phyloP scores from a whole-genome alignment of 2,113 vertebrate species.

The Sialia sialis region DNA sequence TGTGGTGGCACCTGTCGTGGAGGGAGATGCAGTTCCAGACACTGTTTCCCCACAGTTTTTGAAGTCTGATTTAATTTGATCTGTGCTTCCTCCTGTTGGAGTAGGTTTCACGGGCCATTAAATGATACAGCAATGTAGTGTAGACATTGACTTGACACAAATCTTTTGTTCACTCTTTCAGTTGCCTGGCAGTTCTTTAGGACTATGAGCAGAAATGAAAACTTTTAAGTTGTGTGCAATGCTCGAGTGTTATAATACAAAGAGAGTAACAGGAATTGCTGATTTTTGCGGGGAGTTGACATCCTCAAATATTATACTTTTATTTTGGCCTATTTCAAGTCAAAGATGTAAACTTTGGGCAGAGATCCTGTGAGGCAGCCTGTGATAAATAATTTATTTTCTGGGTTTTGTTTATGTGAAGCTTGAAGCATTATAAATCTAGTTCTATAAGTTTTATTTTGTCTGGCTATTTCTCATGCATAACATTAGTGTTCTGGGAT shows the following conservation, averaged over 20 bases:
- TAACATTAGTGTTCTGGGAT: neutral
- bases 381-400: neutral
- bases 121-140: neutral
- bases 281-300: neutral
- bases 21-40: neutral
- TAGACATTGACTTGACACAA: neutral
- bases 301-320: neutral
- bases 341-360: neutral
- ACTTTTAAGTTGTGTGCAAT: neutral
- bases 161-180: neutral
- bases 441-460: neutral
- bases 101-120: neutral
- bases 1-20: constrained; percentile 11
- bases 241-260: neutral
- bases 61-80: neutral
- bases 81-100: neutral
- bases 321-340: neutral
- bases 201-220: neutral
- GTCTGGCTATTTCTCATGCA: neutral
- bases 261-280: neutral
- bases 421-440: neutral
- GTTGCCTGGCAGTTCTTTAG: neutral
- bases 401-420: neutral
- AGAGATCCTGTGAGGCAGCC: neutral
- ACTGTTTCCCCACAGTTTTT: neutral